phyloP scores from a whole-genome alignment of 2,888 invertebrate genomes.

The Colostygia pectinataria region DNA sequence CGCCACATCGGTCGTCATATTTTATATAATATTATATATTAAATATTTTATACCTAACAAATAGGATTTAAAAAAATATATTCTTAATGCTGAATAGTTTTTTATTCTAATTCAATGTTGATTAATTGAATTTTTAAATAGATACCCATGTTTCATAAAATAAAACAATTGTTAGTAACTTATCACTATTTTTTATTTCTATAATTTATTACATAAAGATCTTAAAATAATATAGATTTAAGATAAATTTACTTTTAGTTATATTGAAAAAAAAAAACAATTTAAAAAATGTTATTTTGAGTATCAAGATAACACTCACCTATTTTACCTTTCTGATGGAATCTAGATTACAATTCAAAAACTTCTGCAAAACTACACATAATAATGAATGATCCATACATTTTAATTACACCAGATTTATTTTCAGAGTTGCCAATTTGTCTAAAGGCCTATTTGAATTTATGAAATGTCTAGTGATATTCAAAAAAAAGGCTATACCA shows the following conservation, averaged over 20 bases:
- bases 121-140: not conserved
- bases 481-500: no score
- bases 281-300: no score
- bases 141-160: slow-evolving; percentile 8
- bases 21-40: no score
- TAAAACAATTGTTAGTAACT: slow-evolving; percentile 37
- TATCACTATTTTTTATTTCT: slow-evolving; percentile 54
- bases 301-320: no score
- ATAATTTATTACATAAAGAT: slow-evolving; percentile 60
- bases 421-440: not conserved
- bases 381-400: no score
- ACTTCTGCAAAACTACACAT: slow-evolving; percentile 3
- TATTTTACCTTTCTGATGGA: slow-evolving; percentile 2
- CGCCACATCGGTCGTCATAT: no score
- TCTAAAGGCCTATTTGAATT: not conserved
- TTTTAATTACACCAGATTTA: not conserved
- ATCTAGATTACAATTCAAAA: slow-evolving; percentile 2
- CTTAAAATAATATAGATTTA: slow-evolving; percentile 40
- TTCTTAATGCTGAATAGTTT: slow-evolving; percentile 5
- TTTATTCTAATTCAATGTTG: slow-evolving; percentile 8
- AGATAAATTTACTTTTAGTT: slow-evolving; percentile 16
- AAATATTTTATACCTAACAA: no score
- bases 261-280: no score
- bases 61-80: not conserved
- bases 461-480: no score